Percentiles rank a stretch among this genome's conserved stretches.
Conservation (phyloP, 2,888 invertebrate genomes). For the Sphaerophoria taeniata region DNA sequence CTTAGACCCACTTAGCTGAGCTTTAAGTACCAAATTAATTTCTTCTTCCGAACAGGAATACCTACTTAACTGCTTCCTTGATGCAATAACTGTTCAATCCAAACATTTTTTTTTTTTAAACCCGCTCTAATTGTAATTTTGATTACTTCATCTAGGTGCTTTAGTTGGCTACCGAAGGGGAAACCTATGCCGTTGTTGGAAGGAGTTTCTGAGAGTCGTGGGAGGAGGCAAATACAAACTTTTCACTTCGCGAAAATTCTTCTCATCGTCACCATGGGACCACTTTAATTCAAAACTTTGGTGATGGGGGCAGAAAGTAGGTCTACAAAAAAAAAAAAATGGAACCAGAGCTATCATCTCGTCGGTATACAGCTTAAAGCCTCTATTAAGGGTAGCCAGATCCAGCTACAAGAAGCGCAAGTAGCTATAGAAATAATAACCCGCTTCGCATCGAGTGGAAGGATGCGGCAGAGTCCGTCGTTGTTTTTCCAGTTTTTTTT, state of each 20-base stretch:
- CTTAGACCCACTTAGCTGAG: conserved; percentile 72
- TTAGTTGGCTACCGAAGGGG: conserved; percentile 60
- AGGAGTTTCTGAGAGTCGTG: background rate
- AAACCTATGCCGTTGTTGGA: conserved; percentile 1
- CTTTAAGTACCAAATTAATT: conserved; percentile 73
- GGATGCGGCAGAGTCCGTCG: conserved; percentile 29
- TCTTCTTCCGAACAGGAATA: conserved; percentile 64
- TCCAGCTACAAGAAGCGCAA: conserved; percentile 9
- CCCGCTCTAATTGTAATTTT: background rate
- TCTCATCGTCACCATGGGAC: conserved; percentile 13
- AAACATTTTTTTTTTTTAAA: background rate
- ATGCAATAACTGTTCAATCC: conserved; percentile 5
- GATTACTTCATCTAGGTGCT: conserved; percentile 66
- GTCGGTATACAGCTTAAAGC: background rate
- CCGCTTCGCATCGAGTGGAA: conserved; percentile 53
- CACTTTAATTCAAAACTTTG: conserved; percentile 39
- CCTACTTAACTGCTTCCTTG: conserved; percentile 54
- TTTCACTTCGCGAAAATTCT: conserved; percentile 59
- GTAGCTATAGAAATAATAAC: conserved; percentile 68
- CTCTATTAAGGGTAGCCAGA: conserved; percentile 1
- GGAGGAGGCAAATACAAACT: conserved; percentile 49
- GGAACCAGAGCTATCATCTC: background rate
- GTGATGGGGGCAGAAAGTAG: conserved; percentile 9
- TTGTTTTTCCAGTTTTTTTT: conserved; percentile 12
- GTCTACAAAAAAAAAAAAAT: conserved; percentile 11